Evolutionary conservation across 2,888 invertebrate species (phyloP).

Genomic region (Calliphora vomitoria): DNA sequence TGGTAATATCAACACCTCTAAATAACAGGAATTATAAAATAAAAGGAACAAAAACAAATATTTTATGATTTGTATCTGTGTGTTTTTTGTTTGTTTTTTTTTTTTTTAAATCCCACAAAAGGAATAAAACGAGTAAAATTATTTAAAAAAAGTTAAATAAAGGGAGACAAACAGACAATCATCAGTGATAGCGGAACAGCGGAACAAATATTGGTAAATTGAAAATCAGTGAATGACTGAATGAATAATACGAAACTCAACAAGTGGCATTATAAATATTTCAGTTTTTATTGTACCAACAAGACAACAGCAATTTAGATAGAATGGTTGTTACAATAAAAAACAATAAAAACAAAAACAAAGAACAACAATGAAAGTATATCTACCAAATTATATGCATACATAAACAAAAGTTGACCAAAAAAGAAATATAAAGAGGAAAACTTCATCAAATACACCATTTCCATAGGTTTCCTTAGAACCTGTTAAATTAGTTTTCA

Average conservation of each 20-base stretch:
- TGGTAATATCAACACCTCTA: constrained; percentile 72
- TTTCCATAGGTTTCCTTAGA: not conserved
- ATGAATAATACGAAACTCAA: constrained; percentile 57
- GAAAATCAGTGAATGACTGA: constrained; percentile 54
- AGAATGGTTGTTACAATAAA: constrained; percentile 43
- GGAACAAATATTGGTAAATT: constrained; percentile 64
- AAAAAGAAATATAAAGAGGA: not conserved
- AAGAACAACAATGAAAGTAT: constrained; percentile 36
- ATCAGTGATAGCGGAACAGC: constrained; percentile 45
- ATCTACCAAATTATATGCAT: constrained; percentile 27
- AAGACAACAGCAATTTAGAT: constrained; percentile 73
- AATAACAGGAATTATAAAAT: constrained; percentile 72
- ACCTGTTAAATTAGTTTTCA: no score
- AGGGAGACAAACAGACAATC: constrained; percentile 47
- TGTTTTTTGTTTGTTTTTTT: not conserved
- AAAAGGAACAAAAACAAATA: constrained; percentile 45
- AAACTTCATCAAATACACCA: constrained; percentile 40
- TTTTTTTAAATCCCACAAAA: constrained; percentile 30
- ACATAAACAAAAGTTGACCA: constrained; percentile 4
- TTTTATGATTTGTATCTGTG: constrained; percentile 64
- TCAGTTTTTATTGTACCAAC: constrained; percentile 66
- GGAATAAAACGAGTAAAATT: constrained; percentile 16
- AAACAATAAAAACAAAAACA: constrained; percentile 2
- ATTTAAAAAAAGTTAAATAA: not conserved
- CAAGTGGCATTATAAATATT: constrained; percentile 72